These are phyloP conservation scores for Lota lota DNA, from an alignment of 2,113 vertebrate species.

Conservation along the genomic window DNA sequence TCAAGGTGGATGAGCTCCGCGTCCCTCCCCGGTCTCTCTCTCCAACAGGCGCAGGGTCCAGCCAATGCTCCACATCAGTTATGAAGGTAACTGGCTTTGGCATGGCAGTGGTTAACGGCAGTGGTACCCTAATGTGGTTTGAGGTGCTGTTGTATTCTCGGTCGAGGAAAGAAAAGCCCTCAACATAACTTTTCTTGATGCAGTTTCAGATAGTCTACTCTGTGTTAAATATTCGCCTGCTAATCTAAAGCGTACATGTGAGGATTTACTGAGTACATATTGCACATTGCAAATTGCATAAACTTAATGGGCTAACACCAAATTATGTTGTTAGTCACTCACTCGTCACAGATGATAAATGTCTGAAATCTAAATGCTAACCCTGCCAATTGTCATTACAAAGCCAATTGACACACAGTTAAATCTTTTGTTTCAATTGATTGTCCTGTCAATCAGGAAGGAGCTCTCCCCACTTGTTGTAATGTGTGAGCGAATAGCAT, in stretches of 20 bases:
- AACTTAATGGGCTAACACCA: slow-evolving; percentile 3
- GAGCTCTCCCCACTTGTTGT: slow-evolving; percentile 26
- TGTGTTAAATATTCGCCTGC: not conserved
- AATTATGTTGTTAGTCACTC: slow-evolving; percentile 44
- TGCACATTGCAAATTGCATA: slow-evolving; percentile 9
- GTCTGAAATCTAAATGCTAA: slow-evolving; percentile 48
- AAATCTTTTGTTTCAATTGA: slow-evolving; percentile 64
- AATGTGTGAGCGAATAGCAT: slow-evolving; percentile 47
- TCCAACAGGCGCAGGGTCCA: slow-evolving; percentile 47
- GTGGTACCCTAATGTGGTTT: slow-evolving; percentile 12
- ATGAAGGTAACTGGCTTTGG: slow-evolving; percentile 32
- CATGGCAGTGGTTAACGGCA: slow-evolving; percentile 5
- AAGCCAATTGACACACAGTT: slow-evolving; percentile 64
- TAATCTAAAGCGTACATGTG: not conserved
- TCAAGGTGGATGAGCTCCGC: slow-evolving; percentile 62
- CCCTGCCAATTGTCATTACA: slow-evolving; percentile 66
- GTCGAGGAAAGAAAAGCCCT: slow-evolving; percentile 9
- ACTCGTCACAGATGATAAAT: slow-evolving; percentile 51
- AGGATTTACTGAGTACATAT: not conserved
- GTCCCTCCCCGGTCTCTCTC: slow-evolving; percentile 32
- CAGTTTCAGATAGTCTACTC: not conserved
- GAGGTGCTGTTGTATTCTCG: slow-evolving; percentile 15
- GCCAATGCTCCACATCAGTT: slow-evolving; percentile 40
- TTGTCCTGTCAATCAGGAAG: slow-evolving; percentile 62
- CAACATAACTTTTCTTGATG: not conserved